Conservation (phyloP, 2,888 invertebrate species). For the Acanthosepion lycidas region DNA sequence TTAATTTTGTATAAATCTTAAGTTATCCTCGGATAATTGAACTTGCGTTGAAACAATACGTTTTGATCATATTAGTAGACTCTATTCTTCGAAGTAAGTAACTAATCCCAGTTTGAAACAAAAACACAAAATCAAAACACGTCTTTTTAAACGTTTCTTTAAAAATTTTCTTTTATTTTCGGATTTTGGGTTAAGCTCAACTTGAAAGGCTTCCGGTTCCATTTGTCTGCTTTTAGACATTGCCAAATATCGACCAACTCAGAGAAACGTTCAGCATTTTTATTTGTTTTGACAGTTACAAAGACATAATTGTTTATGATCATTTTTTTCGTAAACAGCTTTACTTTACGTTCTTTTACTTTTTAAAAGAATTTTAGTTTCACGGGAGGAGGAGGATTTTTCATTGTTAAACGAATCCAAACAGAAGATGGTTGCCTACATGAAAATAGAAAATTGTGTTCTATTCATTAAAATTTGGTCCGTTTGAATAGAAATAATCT, state of each 20-base stretch:
- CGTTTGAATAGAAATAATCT: not conserved
- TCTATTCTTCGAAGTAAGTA: not conserved
- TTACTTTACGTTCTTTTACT: not conserved
- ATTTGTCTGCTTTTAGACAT: constrained; percentile 22
- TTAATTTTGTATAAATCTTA: not conserved
- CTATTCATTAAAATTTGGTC: not conserved
- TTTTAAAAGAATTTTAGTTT: not conserved
- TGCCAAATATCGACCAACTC: constrained; percentile 20
- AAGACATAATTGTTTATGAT: constrained; percentile 14
- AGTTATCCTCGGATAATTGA: not conserved
- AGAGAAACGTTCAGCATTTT: not conserved
- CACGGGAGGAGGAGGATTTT: not conserved
- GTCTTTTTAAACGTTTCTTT: not conserved
- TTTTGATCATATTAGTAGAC: not conserved
- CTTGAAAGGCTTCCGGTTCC: constrained; percentile 6
- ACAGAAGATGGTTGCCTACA: not conserved
- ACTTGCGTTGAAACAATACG: not conserved
- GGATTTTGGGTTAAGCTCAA: not conserved
- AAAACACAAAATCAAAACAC: not conserved
- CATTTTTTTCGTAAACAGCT: constrained; percentile 1
- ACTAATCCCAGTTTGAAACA: not conserved
- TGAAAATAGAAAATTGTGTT: not conserved
- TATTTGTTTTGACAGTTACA: constrained; percentile 22
- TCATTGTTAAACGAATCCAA: not conserved
- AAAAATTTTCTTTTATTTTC: not conserved